phyloP scores from a whole-genome alignment of 2,888 invertebrate genomes.

The Helleia helle region DNA sequence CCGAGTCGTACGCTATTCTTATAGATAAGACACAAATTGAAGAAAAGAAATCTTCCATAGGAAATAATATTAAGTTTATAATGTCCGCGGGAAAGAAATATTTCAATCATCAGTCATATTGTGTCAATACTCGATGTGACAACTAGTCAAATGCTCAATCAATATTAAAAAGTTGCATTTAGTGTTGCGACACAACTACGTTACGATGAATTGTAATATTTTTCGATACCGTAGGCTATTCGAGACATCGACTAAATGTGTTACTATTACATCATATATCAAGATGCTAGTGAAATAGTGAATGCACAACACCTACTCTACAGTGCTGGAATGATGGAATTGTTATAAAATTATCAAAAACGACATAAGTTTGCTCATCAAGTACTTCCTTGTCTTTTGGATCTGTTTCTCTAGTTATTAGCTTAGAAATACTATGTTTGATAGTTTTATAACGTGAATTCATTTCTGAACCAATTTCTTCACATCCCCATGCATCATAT shows the following conservation, averaged over 20 bases:
- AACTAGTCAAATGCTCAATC: constrained; percentile 58
- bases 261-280: constrained; percentile 60
- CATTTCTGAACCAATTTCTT: constrained; percentile 20
- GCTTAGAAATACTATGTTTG: constrained; percentile 37
- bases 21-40: constrained; percentile 60
- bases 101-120: constrained; percentile 31
- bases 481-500: constrained; percentile 26
- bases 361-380: constrained; percentile 58
- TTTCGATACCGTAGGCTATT: constrained; percentile 36
- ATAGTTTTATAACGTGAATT: constrained; percentile 56
- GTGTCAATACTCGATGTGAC: constrained; percentile 27
- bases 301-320: constrained; percentile 37
- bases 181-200: constrained; percentile 32
- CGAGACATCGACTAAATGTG: constrained; percentile 72
- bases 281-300: constrained; percentile 36
- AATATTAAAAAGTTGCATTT: constrained; percentile 40
- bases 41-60: constrained; percentile 69
- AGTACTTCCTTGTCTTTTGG: constrained; percentile 63
- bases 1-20: constrained; percentile 48
- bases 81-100: constrained; percentile 44
- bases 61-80: constrained; percentile 58
- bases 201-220: constrained; percentile 38
- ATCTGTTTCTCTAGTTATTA: constrained; percentile 59
- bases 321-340: constrained; percentile 44
- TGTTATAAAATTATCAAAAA: constrained; percentile 49